phyloP scores from a whole-genome alignment of 2,797 vertebrate genomes.

The Intellagama lesueurii region DNA sequence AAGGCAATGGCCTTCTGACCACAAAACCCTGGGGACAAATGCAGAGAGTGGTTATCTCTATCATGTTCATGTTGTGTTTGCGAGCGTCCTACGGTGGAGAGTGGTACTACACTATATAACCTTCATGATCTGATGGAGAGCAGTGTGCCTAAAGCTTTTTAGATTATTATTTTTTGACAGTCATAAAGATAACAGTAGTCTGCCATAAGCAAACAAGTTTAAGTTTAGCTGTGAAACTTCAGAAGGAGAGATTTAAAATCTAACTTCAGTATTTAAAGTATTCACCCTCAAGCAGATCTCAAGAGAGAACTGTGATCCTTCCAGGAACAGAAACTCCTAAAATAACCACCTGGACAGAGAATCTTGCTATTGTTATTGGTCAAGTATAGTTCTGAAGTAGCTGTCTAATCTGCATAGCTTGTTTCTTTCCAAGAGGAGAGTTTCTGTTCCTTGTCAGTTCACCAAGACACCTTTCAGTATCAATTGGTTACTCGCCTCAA shows the following conservation, averaged over 20 bases:
- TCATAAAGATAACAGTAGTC: background rate
- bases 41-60: background rate
- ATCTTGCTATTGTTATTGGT: conserved; percentile 36
- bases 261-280: background rate
- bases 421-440: conserved; percentile 31
- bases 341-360: conserved; percentile 19
- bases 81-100: background rate
- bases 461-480: conserved; percentile 14
- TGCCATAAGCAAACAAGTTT: background rate
- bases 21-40: background rate
- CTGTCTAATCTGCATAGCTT: conserved; percentile 47
- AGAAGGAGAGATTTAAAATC: background rate
- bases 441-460: conserved; percentile 33
- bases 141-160: background rate
- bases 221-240: background rate
- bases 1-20: background rate
- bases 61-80: background rate
- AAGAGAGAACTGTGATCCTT: background rate
- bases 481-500: conserved; percentile 34
- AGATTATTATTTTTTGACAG: background rate
- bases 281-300: background rate
- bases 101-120: background rate
- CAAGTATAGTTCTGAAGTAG: background rate
- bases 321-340: conserved; percentile 15
- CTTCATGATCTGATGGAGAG: background rate